Conservation (phyloP, 2,888 invertebrate species). For the Drosophila meridiana region DNA sequence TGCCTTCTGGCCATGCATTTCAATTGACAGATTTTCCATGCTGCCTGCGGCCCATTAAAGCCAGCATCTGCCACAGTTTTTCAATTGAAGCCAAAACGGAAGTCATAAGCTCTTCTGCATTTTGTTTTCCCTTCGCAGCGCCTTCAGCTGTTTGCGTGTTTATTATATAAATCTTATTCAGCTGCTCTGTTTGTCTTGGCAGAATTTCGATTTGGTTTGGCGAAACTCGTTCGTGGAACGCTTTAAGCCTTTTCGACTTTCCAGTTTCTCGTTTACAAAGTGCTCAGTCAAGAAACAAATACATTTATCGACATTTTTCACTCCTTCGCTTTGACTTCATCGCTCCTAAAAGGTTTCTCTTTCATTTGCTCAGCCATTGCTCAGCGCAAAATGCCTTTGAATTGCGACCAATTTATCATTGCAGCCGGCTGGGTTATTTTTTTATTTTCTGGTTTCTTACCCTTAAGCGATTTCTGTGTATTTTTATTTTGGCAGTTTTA, state of each 20-base stretch:
- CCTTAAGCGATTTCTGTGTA: conserved; percentile 15
- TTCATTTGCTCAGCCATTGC: conserved; percentile 10
- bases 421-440: not conserved
- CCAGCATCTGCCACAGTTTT: not conserved
- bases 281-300: conserved; percentile 16
- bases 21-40: conserved; percentile 10
- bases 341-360: conserved; percentile 1
- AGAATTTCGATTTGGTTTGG: not conserved
- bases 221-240: not conserved
- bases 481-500: conserved; percentile 3
- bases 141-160: not conserved
- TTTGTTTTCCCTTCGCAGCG: not conserved
- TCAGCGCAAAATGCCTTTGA: conserved; percentile 21
- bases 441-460: not conserved
- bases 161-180: not conserved
- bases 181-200: not conserved
- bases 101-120: not conserved
- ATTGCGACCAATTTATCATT: conserved; percentile 32
- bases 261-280: conserved; percentile 10
- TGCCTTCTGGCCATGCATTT: conserved; percentile 13
- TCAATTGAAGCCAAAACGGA: not conserved
- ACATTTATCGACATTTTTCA: conserved; percentile 8
- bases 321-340: conserved; percentile 1
- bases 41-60: conserved; percentile 12
- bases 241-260: conserved; percentile 2